Evolutionary conservation across 2,797 vertebrate species (phyloP).

Genomic region (Enteromius afrohamiltoni): DNA sequence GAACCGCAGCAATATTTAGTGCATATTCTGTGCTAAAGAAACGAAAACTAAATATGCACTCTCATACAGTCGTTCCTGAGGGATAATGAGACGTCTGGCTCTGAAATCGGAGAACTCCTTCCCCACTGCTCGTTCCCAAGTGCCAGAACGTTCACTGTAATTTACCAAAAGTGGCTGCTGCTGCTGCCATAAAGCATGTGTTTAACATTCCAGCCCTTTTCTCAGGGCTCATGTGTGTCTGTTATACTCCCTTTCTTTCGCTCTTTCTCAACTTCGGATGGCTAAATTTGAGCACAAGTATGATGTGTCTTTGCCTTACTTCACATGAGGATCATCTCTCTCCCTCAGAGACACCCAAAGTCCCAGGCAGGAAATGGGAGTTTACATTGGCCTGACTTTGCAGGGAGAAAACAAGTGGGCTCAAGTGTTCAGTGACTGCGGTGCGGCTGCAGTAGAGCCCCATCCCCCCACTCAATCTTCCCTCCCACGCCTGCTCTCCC

Average conservation of each 20-base stretch:
- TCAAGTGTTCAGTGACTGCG: constrained; percentile 57
- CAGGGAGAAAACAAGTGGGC: constrained; percentile 69
- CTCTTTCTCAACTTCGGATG: constrained; percentile 25
- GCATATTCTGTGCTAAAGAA: constrained; percentile 69
- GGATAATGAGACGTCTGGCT: constrained; percentile 74
- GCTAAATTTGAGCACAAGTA: constrained; percentile 43
- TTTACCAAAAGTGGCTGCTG: constrained; percentile 86
- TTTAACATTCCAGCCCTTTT: constrained; percentile 83
- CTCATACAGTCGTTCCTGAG: constrained; percentile 66
- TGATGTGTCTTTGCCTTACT: constrained; percentile 68
- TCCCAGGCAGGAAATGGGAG: constrained; percentile 80
- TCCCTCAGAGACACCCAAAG: constrained; percentile 71
- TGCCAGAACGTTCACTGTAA: constrained; percentile 84
- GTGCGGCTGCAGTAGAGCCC: constrained; percentile 64
- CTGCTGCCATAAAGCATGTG: constrained; percentile 84
- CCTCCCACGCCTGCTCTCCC: constrained; percentile 53
- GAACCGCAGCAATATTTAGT: constrained; percentile 44
- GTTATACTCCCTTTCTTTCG: constrained; percentile 61
- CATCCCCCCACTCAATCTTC: constrained; percentile 61
- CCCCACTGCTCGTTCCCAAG: constrained; percentile 76
- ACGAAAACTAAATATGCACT: constrained; percentile 73
- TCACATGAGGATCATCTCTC: constrained; percentile 79
- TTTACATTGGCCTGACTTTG: constrained; percentile 80
- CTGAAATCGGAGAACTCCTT: constrained; percentile 79
- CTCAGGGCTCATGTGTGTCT: constrained; percentile 80